Base-by-base conservation (phyloP, 2,888 invertebrate species). In the Phytoseiulus persimilis region DNA sequence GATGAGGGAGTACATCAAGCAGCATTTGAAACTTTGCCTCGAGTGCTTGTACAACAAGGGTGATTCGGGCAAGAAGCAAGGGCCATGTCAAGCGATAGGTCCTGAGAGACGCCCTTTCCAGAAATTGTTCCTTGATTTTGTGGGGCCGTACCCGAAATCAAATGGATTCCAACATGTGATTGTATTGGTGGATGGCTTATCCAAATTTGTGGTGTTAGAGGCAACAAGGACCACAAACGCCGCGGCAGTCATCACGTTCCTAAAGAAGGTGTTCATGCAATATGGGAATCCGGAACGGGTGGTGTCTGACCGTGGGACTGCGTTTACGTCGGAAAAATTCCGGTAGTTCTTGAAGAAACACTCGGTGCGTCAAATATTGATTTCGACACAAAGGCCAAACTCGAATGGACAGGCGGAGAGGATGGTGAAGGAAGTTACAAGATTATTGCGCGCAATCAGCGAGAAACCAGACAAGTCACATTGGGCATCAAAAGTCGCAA, bases 351-450 rank as follows among this genome's bases (percentile, higher is more conserved):
- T 45, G 6, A 0, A 23, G 28, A 33, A 32, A 32, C 6, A 32
- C 32, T 14, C 11, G 14, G 31, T 32, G 18, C 6, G 6, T 9
- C 32, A 87, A 32, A 18, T 87, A 1, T 23, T 28, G 23, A 32
- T 32, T 32, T 32, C 18, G 9, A 6, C 14, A 6, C 33, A 87
- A 39, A 32, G 33, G 6, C 33, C 32, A 6, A n/a, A 87, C 9
- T 9, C 31, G 9, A 87, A 87, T 33, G 87, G 87, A 6, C 87
- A 87, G 31, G 14, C 0, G 0, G 90, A 90, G 89, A 31, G 90
- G 14, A 28, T 28, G 9, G 90, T 32, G 28, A 90, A 33, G 9
- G 31, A n/a, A 28, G 83, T 90, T 5, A 32, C 11, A 14, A 0
- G 33, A 3, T 0, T 31, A 0, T 31, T 89, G 0, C 87, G 33